Percentiles rank a stretch among this genome's conserved stretches.
phyloP scores from a whole-genome alignment of 2,888 invertebrate genomes.

The Caenorhabditis auriculariae region DNA sequence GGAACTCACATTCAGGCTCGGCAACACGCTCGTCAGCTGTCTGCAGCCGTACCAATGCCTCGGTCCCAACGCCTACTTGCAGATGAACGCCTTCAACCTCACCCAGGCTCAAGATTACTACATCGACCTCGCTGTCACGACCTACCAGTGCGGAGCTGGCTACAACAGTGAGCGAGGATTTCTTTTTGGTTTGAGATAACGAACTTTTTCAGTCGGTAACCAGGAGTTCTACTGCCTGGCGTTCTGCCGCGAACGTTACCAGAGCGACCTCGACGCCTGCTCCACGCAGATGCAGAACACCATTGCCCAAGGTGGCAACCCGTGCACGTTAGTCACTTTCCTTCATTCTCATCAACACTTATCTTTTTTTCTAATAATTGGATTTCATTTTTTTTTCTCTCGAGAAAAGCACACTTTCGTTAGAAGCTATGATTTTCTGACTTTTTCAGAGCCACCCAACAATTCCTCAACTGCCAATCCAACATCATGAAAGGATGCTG shows the following conservation, averaged over 20 bases:
- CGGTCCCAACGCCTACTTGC: constrained; percentile 22
- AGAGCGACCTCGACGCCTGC: constrained; percentile 29
- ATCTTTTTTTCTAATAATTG: no score
- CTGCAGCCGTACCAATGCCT: constrained; percentile 24
- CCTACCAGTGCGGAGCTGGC: constrained; percentile 35
- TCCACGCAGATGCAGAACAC: no score
- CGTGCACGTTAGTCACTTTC: no score
- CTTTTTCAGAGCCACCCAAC: constrained; percentile 25
- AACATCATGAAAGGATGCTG: constrained; percentile 29
- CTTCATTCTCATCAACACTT: no score
- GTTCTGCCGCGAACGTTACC: constrained; percentile 25
- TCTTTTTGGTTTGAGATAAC: no score
- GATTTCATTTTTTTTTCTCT: no score
- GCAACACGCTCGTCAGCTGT: constrained; percentile 22
- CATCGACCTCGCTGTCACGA: constrained; percentile 38
- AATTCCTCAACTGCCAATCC: constrained; percentile 28
- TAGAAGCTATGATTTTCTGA: no score
- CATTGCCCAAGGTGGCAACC: no score
- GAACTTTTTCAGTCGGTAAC: constrained; percentile 25
- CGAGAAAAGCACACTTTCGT: no score
- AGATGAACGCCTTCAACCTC: constrained; percentile 29
- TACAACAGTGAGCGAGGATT: constrained; percentile 26
- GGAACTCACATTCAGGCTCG: constrained; percentile 23
- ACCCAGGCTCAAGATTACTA: constrained; percentile 37
- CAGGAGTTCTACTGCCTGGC: constrained; percentile 41